Evolutionary conservation across 2,797 vertebrate genomes (phyloP).

Genomic region (Holocentrus rufus): DNA sequence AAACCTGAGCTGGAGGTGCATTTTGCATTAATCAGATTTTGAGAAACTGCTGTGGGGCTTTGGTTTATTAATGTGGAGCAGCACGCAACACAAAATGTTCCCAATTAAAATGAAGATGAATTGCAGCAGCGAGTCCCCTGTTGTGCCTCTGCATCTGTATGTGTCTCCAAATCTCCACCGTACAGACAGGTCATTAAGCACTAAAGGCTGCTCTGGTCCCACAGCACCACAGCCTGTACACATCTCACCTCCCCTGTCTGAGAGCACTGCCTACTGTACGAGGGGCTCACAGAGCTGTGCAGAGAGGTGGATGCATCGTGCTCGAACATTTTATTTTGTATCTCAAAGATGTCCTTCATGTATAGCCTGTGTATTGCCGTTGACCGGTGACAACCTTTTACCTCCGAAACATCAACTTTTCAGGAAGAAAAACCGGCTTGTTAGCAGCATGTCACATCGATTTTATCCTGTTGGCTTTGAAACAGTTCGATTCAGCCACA

Average conservation of each 20-base stretch:
- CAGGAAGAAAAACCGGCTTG: too few relatives aligned
- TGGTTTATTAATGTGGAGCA: constrained; percentile 77
- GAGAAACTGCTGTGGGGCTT: constrained; percentile 58
- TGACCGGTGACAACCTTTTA: too few relatives aligned
- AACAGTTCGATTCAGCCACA: too few relatives aligned
- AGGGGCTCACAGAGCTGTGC: not conserved
- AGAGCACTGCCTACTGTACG: constrained; percentile 12
- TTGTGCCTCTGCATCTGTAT: constrained; percentile 40
- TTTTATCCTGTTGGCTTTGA: too few relatives aligned
- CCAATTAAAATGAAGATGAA: constrained; percentile 82
- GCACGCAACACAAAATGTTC: constrained; percentile 77
- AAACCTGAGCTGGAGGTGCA: constrained; percentile 18
- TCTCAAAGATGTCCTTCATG: too few relatives aligned
- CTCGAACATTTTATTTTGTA: too few relatives aligned
- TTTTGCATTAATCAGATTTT: constrained; percentile 69
- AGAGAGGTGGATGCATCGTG: too few relatives aligned
- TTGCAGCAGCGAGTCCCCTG: constrained; percentile 46
- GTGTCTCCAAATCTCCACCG: constrained; percentile 57
- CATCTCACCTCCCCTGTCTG: constrained; percentile 6
- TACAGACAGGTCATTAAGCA: constrained; percentile 69
- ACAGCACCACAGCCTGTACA: constrained; percentile 1
- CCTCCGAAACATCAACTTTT: too few relatives aligned
- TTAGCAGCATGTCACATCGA: too few relatives aligned
- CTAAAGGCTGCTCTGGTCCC: constrained; percentile 38
- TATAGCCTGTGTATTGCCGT: too few relatives aligned